Percentiles rank a stretch among this genome's conserved stretches.
These are phyloP conservation scores for Gila orcuttii DNA, from an alignment of 2,113 vertebrate genomes.

Conservation along the genomic window DNA sequence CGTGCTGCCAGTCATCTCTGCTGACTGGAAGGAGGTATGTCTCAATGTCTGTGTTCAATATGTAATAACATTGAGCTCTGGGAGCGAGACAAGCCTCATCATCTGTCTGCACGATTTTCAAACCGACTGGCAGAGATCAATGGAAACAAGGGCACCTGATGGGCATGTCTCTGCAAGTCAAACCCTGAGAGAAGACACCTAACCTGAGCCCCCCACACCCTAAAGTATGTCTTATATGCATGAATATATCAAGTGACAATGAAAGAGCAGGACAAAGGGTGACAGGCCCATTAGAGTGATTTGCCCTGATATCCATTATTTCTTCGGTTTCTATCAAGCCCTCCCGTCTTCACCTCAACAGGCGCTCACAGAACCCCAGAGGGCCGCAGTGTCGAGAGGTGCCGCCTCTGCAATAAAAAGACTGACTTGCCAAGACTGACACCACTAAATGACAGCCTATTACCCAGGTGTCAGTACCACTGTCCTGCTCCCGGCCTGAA, in stretches of 20 bases:
- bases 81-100: conserved; percentile 37
- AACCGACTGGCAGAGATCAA: conserved; percentile 28
- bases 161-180: conserved; percentile 25
- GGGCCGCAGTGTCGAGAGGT: conserved; percentile 42
- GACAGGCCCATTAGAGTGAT: conserved; percentile 80
- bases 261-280: conserved; percentile 58
- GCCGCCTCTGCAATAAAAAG: conserved; percentile 70
- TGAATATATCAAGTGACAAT: conserved; percentile 75
- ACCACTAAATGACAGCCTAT: conserved; percentile 83
- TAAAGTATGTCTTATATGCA: conserved; percentile 63
- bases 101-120: conserved; percentile 33
- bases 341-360: conserved; percentile 25
- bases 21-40: neutral
- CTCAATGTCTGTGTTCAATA: conserved; percentile 45
- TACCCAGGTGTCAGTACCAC: conserved; percentile 81
- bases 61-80: conserved; percentile 44
- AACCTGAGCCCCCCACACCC: neutral
- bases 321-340: conserved; percentile 77
- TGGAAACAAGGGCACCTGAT: conserved; percentile 28
- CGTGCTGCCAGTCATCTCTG: neutral
- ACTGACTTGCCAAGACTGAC: conserved; percentile 79
- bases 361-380: conserved; percentile 20
- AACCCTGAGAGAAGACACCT: neutral
- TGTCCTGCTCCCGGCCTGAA: conserved; percentile 74
- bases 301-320: conserved; percentile 81